A percentile compares a stretch with the other conserved stretches of the same genome.
phyloP scores from a whole-genome alignment of 2,113 vertebrate species.

The Rhinichthys klamathensis region DNA sequence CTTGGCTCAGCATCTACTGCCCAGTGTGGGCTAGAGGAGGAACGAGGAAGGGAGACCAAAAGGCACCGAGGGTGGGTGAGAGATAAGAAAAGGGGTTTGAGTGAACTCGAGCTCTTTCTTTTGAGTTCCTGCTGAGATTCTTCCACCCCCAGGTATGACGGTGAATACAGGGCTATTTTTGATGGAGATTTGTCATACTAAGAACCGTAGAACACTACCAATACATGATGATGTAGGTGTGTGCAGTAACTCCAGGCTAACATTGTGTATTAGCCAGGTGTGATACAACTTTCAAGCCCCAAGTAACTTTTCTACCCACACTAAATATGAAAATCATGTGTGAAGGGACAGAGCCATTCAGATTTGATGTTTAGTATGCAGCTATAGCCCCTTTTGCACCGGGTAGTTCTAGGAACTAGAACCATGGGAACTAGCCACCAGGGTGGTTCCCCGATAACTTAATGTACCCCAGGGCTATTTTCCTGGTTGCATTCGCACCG shows the following conservation, averaged over 20 bases:
- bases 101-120: not conserved
- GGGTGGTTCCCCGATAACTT: too few species aligned
- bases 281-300: not conserved
- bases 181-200: not conserved
- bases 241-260: not conserved
- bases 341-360: not conserved
- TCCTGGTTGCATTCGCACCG: too few species aligned
- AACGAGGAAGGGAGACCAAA: slow-evolving; percentile 25
- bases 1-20: slow-evolving; percentile 47
- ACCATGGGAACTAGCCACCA: too few species aligned
- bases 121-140: not conserved
- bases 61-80: slow-evolving; percentile 6
- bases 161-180: not conserved
- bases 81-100: slow-evolving; percentile 3
- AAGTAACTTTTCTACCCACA: not conserved
- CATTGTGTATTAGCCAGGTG: not conserved
- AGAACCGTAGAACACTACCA: not conserved
- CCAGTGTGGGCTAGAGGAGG: slow-evolving; percentile 45
- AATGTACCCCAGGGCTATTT: too few species aligned
- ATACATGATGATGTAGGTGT: not conserved
- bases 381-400: not conserved
- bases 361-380: not conserved
- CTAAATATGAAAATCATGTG: not conserved
- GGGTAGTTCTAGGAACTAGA: too few species aligned
- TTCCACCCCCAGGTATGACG: not conserved